A percentile compares a stretch with the other conserved stretches of the same genome.
Conservation (phyloP, 2,113 vertebrate genomes). For the Capreolus pygargus region DNA sequence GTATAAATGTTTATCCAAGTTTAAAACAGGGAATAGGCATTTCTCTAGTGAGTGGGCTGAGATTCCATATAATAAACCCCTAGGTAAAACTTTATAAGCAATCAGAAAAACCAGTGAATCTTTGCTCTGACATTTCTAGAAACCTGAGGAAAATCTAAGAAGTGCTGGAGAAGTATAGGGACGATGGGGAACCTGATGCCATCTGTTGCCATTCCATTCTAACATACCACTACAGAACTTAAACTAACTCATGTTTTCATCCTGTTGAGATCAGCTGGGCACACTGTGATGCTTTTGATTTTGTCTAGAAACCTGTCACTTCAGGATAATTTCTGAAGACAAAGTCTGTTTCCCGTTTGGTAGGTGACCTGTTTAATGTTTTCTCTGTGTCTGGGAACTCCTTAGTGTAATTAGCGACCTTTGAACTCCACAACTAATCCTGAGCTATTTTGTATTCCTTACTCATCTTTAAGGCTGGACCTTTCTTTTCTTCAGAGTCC, state of each 20-base stretch:
- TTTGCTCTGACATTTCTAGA: slow-evolving; percentile 60
- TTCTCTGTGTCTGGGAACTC: slow-evolving; percentile 91
- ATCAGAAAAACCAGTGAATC: slow-evolving; percentile 28
- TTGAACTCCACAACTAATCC: slow-evolving; percentile 89
- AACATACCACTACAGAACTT: slow-evolving; percentile 39
- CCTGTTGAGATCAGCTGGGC: slow-evolving; percentile 78
- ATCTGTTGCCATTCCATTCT: slow-evolving; percentile 52
- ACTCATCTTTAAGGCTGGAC: slow-evolving; percentile 90
- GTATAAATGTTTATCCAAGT: slow-evolving; percentile 41
- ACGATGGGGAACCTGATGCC: slow-evolving; percentile 45
- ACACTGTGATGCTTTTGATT: slow-evolving; percentile 78
- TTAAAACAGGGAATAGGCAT: neutral
- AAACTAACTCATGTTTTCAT: slow-evolving; percentile 73
- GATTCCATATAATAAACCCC: neutral
- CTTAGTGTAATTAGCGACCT: slow-evolving; percentile 91
- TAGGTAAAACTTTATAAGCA: slow-evolving; percentile 27
- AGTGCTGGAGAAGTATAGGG: neutral
- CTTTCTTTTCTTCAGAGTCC: slow-evolving; percentile 88
- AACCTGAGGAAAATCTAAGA: slow-evolving; percentile 51
- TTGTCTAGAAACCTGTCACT: slow-evolving; percentile 84
- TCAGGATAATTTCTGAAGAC: slow-evolving; percentile 84
- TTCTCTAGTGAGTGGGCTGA: slow-evolving; percentile 21
- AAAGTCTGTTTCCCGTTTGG: slow-evolving; percentile 88
- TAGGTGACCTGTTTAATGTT: slow-evolving; percentile 92
- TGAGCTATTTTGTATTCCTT: slow-evolving; percentile 90